Evolutionary conservation across 1,140 invertebrate genomes (phyloP), one percentile per base, ranked within the genome.

Genomic region (Holcopasites calliopsidis): DNA sequence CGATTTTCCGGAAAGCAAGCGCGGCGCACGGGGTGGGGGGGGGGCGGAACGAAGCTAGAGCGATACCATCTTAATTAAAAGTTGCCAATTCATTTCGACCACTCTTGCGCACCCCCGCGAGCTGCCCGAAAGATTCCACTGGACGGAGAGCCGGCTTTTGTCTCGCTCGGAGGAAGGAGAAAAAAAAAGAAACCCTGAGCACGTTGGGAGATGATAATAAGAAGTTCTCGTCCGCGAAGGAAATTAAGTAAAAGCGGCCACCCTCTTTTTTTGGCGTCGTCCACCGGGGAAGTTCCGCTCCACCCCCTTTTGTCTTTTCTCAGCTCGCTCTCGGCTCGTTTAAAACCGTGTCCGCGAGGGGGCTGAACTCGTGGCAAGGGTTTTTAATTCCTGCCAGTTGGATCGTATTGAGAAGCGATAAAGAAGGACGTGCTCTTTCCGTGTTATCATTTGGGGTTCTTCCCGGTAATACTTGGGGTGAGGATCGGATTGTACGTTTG

Each of bases 51-150:
- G 42, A 74, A 84, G 77, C 80, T 77, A 73, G 75, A 77, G 87
- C 85, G 89, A 91, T 91, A 92, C 80, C 81, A 92, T 92, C 91
- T 92, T 92, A 91, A 92, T 92, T 92, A 92, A 92, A 92, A 92
- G 85, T 92, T 91, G 90, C 91, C 91, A 89, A 92, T 92, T 92
- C 90, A 92, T 92, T 92, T 91, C 82, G 86, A 50, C 70, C 71
- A 70, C 62, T 80, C 65, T 11, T 52, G 6, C 26, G 13, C 21
- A 18, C 28, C 52, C 21, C 42, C 33, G 31, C 62, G 54, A 16
- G 52, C 60, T 58, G 83, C 74, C 82, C 76, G 81, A 87, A 89
- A 82, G 11, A 18, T 16, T 13, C 2, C 18, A 11, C 23, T n/a
- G n/a, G n/a, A n/a, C n/a, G n/a, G 42, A 21, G 38, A n/a, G 21